Base-by-base conservation (phyloP, 2,113 vertebrate species). In the Heliornis fulica region DNA sequence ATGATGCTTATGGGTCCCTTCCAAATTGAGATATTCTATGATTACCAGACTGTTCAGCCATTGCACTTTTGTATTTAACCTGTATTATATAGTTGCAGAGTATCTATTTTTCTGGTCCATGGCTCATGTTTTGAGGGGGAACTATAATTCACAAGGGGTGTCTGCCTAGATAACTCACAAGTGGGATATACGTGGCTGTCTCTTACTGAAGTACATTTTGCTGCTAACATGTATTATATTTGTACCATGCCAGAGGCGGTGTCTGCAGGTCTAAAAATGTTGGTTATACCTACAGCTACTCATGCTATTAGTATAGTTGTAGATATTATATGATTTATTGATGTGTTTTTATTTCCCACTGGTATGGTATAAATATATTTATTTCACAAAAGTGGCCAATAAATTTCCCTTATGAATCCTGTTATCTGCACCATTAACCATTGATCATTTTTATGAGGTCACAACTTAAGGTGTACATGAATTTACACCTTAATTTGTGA, bases 381-480 rank as follows among this genome's bases (percentile, higher is more conserved):
- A 98, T 98, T 98, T 97, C 98, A 97, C 98, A 97, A 71, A 98
- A 98, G 98, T 98, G 98, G 97, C 98, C 97, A 97, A 98, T 98
- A 98, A 98, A 98, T 98, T 98, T 98, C 97, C 96, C 98, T 98
- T 98, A 98, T 98, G 98, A 98, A 98, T 98, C 98, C 97, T 56
- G 98, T 98, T 98, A 98, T 98, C 98, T 98, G 97, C 95, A 96
- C 98, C 93, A 98, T 97, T 98, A 98, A 96, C 96, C 97, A 98
- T 98, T 97, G 97, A 97, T 98, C 98, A 98, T 98, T 98, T 98
- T 98, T 98, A 98, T 98, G 97, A 94, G 82, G 98, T 97, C 97
- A 97, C 96, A 92, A 90, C 96, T 97, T 97, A 97, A 97, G 94
- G 94, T 94, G 89, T 97, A 96, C 96, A 95, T 95, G 97, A 95